These are phyloP conservation scores for Amia ocellicauda DNA, from an alignment of 2,113 vertebrate genomes.

Conservation along the genomic window DNA sequence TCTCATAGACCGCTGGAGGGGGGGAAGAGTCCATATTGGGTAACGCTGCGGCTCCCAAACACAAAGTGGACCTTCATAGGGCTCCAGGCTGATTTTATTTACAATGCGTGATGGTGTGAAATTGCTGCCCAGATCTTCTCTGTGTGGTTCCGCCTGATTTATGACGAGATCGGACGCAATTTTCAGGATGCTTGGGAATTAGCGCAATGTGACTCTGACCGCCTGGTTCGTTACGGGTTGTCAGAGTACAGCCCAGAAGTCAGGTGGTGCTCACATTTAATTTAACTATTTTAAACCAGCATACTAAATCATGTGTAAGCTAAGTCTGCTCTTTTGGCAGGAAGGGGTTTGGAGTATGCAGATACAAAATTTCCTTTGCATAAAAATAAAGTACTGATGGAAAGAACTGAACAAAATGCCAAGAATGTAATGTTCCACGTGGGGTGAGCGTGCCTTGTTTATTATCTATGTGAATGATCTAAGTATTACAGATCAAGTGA, in stretches of 20 bases:
- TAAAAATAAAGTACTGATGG: too few relatives aligned
- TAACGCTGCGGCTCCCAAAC: not conserved
- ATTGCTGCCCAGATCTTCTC: not conserved
- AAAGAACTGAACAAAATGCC: too few relatives aligned
- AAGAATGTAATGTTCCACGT: too few relatives aligned
- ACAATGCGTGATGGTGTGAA: not conserved
- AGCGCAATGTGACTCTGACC: not conserved
- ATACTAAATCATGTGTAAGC: too few relatives aligned
- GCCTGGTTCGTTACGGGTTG: not conserved
- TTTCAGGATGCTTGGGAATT: constrained; percentile 1
- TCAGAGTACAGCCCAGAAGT: not conserved
- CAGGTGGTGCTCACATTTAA: not conserved
- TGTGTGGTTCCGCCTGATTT: not conserved
- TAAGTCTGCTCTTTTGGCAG: too few relatives aligned
- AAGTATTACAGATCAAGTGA: too few relatives aligned
- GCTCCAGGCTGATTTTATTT: not conserved
- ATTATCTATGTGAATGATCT: too few relatives aligned
- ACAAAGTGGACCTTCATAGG: not conserved
- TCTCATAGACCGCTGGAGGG: not conserved
- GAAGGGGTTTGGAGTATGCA: too few relatives aligned
- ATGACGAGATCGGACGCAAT: not conserved
- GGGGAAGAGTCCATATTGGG: not conserved
- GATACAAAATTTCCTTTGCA: too few relatives aligned
- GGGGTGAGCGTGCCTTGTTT: too few relatives aligned
- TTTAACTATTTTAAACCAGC: too few relatives aligned